Evolutionary conservation across 1,140 invertebrate genomes (phyloP), one percentile per base, ranked within the genome.

Genomic region (Macrocentrus cingulum): DNA sequence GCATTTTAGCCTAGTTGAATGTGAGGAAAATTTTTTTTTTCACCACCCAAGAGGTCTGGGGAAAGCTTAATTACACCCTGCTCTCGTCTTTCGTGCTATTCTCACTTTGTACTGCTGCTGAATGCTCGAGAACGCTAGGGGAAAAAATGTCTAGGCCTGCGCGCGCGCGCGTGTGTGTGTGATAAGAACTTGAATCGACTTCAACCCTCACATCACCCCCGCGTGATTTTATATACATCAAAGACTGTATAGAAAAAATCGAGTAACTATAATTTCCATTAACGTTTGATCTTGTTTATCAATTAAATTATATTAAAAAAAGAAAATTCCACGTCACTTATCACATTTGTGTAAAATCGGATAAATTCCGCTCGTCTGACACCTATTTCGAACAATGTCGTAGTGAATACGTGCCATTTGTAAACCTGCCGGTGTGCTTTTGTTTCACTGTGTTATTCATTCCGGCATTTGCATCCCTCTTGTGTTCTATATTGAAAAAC

Each of bases 371-470:
- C 67, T 68, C 68, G 70, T 71, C 74, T 73, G 75, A 75, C 75
- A 75, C 72, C 75, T 70, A 77, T 78, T 78, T 80, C 76, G 78
- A 80, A 80, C 74, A 80, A 80, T 80, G 73, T 74, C 70, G 67
- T 75, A 67, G 67, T 70, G 72, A 78, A 77, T 79, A 76, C 73
- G 72, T 72, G 70, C 72, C 72, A 79, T 79, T 79, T 77, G 75
- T 77, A 77, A 78, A 70, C 70, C 70, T 76, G 76, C 73, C 76
- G 74, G 60, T 63, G 60, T 63, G 70, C 72, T 76, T 77, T 76
- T 79, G 73, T 79, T 75, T 76, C 71, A 65, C 65, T 65, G 70
- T 68, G 68, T 72, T 75, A 74, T 77, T 77, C 73, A 79, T 75
- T 70, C 66, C 63, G 59, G 59, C 55, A 44, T 32, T 25, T 55